Evolutionary conservation across 2,888 invertebrate species (phyloP).

Genomic region (Sminthurinus aureus): DNA sequence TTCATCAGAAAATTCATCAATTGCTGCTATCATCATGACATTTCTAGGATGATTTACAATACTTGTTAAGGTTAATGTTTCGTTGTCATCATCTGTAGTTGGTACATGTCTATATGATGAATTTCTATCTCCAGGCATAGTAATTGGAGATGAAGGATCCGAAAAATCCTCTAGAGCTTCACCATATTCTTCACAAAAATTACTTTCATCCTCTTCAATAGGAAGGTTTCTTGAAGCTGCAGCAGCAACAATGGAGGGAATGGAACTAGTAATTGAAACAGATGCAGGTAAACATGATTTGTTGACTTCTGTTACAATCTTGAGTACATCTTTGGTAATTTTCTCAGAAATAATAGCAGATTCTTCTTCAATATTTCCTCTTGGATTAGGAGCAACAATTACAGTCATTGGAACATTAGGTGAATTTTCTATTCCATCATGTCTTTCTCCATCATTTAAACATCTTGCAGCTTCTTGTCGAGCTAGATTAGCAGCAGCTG

Average conservation of each 20-base stretch:
- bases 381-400: conserved; percentile 54
- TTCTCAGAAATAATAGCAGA: conserved; percentile 24
- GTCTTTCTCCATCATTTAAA: conserved; percentile 48
- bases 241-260: conserved; percentile 39
- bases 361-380: conserved; percentile 32
- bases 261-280: conserved; percentile 4
- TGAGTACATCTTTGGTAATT: conserved; percentile 29
- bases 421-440: conserved; percentile 48
- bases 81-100: conserved; percentile 25
- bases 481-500: conserved; percentile 46
- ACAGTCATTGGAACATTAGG: conserved; percentile 58
- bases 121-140: conserved; percentile 28
- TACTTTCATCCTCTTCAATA: conserved; percentile 57
- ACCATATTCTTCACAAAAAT: conserved; percentile 55
- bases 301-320: conserved; percentile 39
- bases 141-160: conserved; percentile 42
- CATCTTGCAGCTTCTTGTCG: conserved; percentile 55
- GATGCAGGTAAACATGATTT: conserved; percentile 11
- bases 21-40: conserved; percentile 58
- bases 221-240: conserved; percentile 53
- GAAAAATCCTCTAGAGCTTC: conserved; percentile 54
- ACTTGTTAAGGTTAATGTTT: conserved; percentile 35
- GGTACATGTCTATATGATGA: conserved; percentile 37
- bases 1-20: conserved; percentile 59
- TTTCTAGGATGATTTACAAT: conserved; percentile 53